A percentile compares a stretch with the other conserved stretches of the same genome.
Evolutionary conservation across 2,797 vertebrate genomes (phyloP).

Genomic region (Gymnopithys bicolor): DNA sequence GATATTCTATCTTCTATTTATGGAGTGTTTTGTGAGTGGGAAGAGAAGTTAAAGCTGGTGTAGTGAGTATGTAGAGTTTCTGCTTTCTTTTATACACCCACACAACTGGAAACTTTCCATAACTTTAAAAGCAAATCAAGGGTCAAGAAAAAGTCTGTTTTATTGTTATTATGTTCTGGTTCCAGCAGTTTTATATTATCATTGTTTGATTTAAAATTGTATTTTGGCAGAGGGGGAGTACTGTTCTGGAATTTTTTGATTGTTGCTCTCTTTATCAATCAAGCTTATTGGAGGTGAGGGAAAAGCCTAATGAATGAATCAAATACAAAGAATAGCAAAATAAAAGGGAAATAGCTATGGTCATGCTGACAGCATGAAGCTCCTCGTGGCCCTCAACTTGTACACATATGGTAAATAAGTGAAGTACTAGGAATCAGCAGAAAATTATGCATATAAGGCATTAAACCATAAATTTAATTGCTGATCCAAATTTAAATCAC

Average conservation of each 20-base stretch:
- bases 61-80: neutral
- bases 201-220: neutral
- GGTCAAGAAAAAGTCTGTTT: neutral
- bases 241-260: neutral
- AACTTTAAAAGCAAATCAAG: conserved; percentile 15
- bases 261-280: neutral
- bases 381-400: neutral
- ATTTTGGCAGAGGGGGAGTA: neutral
- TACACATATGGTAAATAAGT: neutral
- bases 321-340: neutral
- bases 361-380: neutral
- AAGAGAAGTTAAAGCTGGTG: neutral
- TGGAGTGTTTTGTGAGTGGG: neutral
- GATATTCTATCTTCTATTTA: neutral
- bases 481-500: neutral
- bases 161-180: neutral
- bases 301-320: neutral
- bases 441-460: neutral
- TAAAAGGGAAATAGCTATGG: neutral
- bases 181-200: neutral
- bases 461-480: neutral
- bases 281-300: neutral
- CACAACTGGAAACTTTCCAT: conserved; percentile 11
- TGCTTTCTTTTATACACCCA: conserved; percentile 5
- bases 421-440: neutral